These are phyloP conservation scores for Candidula unifasciata DNA, from an alignment of 2,888 invertebrate species.

Conservation along the genomic window DNA sequence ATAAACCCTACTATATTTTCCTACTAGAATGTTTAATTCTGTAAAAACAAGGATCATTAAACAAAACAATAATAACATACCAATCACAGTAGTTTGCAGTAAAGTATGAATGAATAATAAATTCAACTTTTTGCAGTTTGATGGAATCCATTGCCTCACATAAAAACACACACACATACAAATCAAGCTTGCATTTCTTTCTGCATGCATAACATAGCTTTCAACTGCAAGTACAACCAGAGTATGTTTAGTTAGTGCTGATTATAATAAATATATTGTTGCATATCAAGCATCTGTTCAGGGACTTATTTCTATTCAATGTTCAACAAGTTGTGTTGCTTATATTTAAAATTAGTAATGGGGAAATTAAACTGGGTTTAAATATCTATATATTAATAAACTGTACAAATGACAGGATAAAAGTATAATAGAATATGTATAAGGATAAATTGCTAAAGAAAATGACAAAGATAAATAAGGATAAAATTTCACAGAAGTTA, in stretches of 20 bases:
- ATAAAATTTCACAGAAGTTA: not conserved
- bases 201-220: too few relatives aligned
- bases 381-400: too few relatives aligned
- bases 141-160: not conserved
- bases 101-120: not conserved
- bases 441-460: not conserved
- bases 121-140: not conserved
- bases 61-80: not conserved
- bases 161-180: not conserved
- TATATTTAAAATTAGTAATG: too few relatives aligned
- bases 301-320: too few relatives aligned
- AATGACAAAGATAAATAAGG: not conserved
- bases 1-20: not conserved
- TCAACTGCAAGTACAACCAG: too few relatives aligned
- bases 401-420: not conserved
- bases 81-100: constrained; percentile 3
- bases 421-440: not conserved
- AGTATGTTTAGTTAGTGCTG: too few relatives aligned
- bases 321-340: too few relatives aligned
- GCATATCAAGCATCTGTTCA: too few relatives aligned
- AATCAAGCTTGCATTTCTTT: too few relatives aligned
- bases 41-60: constrained; percentile 9
- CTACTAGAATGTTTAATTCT: not conserved
- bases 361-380: too few relatives aligned
- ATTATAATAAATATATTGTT: too few relatives aligned